These are phyloP conservation scores for Drosophila borealis DNA, from an alignment of 2,888 invertebrate genomes.

Conservation along the genomic window DNA sequence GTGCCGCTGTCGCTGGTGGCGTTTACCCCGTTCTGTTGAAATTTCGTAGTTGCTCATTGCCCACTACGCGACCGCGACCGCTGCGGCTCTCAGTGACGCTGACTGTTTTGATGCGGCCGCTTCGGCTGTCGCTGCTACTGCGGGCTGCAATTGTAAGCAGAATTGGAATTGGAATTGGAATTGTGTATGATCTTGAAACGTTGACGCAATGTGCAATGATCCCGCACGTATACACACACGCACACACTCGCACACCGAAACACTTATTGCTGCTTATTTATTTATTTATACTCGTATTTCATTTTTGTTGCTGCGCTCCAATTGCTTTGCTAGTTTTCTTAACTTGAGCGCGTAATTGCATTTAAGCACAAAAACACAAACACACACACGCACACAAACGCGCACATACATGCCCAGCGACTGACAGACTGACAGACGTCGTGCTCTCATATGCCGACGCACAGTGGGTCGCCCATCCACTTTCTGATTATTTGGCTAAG, in stretches of 20 bases:
- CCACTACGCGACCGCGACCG: conserved; percentile 43
- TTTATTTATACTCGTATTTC: conserved; percentile 58
- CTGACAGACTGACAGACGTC: conserved; percentile 57
- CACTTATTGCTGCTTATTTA: conserved; percentile 46
- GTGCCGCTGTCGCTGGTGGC: conserved; percentile 24
- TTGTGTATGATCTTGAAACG: conserved; percentile 76
- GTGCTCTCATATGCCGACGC: conserved; percentile 45
- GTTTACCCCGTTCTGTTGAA: conserved; percentile 53
- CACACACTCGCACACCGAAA: conserved; percentile 17
- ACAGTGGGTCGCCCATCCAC: conserved; percentile 55
- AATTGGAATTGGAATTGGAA: conserved; percentile 35
- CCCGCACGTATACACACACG: conserved; percentile 59
- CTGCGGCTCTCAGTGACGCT: conserved; percentile 45
- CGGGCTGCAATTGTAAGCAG: conserved; percentile 34
- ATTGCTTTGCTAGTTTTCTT: conserved; percentile 73
- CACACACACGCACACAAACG: conserved; percentile 14
- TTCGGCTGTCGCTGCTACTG: conserved; percentile 26
- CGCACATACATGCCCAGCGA: conserved; percentile 18
- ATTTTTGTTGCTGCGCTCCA: conserved; percentile 66
- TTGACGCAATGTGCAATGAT: conserved; percentile 80
- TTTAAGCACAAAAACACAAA: conserved; percentile 62
- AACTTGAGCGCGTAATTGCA: conserved; percentile 77
- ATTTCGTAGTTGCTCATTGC: conserved; percentile 58
- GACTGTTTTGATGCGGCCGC: conserved; percentile 20
- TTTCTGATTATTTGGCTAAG: conserved; percentile 7